A percentile compares a stretch with the other conserved stretches of the same genome.
These are phyloP conservation scores for Eutrigla gurnardus DNA, from an alignment of 2,797 vertebrate genomes.

Conservation along the genomic window DNA sequence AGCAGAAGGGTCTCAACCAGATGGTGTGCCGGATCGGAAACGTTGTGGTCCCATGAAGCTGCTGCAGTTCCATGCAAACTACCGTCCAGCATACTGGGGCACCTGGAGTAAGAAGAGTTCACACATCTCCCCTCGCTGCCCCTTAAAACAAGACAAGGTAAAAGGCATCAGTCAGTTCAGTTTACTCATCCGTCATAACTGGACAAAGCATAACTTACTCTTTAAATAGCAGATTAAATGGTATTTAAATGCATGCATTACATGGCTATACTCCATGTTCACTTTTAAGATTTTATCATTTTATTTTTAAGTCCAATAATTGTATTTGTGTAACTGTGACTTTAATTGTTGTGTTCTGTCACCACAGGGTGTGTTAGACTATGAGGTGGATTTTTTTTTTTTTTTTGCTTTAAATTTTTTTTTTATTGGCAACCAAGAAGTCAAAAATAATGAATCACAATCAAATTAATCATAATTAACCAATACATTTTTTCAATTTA, in stretches of 20 bases:
- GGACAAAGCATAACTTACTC: too few species aligned
- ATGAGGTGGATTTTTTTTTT: slow-evolving; percentile 96
- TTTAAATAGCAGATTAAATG: background rate
- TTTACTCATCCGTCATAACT: background rate
- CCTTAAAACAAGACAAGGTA: slow-evolving; percentile 90
- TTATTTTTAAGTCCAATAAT: background rate
- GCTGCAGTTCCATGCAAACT: slow-evolving; percentile 93
- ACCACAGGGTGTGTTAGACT: slow-evolving; percentile 90
- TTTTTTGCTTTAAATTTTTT: too few species aligned
- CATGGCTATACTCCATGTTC: background rate
- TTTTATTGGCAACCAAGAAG: too few species aligned
- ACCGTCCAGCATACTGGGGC: slow-evolving; percentile 99
- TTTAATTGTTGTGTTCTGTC: slow-evolving; percentile 16
- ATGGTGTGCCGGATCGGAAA: slow-evolving; percentile 83
- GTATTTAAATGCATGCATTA: background rate
- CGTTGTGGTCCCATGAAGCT: slow-evolving; percentile 94
- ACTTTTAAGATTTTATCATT: background rate
- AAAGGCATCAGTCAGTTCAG: background rate
- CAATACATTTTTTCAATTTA: too few species aligned
- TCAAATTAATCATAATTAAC: too few species aligned
- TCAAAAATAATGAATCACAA: too few species aligned
- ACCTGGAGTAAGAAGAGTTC: slow-evolving; percentile 92
- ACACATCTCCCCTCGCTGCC: slow-evolving; percentile 86
- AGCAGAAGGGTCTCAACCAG: slow-evolving; percentile 78
- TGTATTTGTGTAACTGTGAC: background rate